Evolutionary conservation across 2,888 invertebrate genomes (phyloP), one percentile per base, ranked within the genome.

Genomic region (Apotomis betuletana): DNA sequence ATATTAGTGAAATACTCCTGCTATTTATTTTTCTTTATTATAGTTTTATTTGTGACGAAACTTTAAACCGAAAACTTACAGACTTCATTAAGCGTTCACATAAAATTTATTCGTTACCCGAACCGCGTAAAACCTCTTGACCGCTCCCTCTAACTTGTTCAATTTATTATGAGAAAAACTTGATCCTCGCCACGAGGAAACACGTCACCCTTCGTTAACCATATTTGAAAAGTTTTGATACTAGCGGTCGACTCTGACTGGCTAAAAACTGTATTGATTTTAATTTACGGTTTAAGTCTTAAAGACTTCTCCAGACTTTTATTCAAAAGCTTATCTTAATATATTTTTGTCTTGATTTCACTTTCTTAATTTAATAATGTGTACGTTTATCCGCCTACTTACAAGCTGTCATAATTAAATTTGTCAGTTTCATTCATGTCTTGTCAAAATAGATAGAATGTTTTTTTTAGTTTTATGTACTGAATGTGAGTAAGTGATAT

Each of bases 91-190:
- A 57, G 10, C n/a, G 5, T 12, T 55, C 38, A 36, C 49, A 51
- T 63, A 63, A 55, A 64, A 51, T 64, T 64, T 59, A 41, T 49
- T 58, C 55, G 49, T 27, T 51, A 38, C 27, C 60, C 61, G 27
- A 49, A 51, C n/a, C 77, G 76, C 81, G 82, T 78, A 80, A 83
- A 84, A 81, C 80, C 80, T 77, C 82, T 82, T 83, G 83, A 85
- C 85, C 84, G 75, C 77, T 61, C 27, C 49, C n/a, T 54, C 41
- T 67, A 71, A 72, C 62, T 71, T 71, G 67, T 67, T 63, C 67
- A 85, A 85, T 85, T 84, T 85, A 85, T 85, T 83, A 82, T 80
- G 76, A 77, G 65, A 68, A 84, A 85, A 72, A 72, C 77, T 83
- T 79, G 80, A 83, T 80, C 80, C 75, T 74, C 69, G 72, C 67